A percentile compares a stretch with the other conserved stretches of the same genome.
phyloP scores from a whole-genome alignment of 2,888 invertebrate genomes.

The Eupithecia subfuscata region DNA sequence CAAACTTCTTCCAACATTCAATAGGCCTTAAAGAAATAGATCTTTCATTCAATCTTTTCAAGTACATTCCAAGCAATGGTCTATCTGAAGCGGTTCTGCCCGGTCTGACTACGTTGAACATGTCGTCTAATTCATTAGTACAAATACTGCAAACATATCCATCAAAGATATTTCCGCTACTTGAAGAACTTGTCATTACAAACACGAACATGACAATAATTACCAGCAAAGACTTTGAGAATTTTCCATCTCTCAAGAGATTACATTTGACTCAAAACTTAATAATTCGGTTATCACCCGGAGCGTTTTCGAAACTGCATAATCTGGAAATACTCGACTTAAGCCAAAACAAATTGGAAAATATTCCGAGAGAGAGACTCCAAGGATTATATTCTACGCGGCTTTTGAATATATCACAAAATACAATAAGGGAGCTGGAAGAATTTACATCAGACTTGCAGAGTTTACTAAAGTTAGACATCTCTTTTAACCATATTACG shows the following conservation, averaged over 20 bases:
- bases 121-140: conserved; percentile 92
- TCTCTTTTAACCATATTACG: conserved; percentile 92
- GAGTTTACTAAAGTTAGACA: conserved; percentile 90
- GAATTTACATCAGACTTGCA: conserved; percentile 91
- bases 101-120: conserved; percentile 89
- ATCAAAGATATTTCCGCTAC: conserved; percentile 88
- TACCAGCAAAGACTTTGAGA: conserved; percentile 93
- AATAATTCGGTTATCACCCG: conserved; percentile 91
- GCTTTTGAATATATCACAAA: conserved; percentile 92
- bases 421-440: conserved; percentile 91
- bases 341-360: conserved; percentile 91
- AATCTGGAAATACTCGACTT: conserved; percentile 91
- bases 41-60: conserved; percentile 90
- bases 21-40: conserved; percentile 89
- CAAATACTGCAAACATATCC: conserved; percentile 89
- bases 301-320: conserved; percentile 91
- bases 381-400: conserved; percentile 90
- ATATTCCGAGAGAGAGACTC: conserved; percentile 92
- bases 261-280: conserved; percentile 89
- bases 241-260: conserved; percentile 90
- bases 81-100: conserved; percentile 90
- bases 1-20: conserved; percentile 91
- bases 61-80: conserved; percentile 90
- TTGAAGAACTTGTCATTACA: conserved; percentile 92
- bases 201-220: conserved; percentile 92